A percentile compares a stretch with the other conserved stretches of the same genome.
These are phyloP conservation scores for Gnathonemus longibarbis DNA, from an alignment of 2,113 vertebrate genomes.

Conservation along the genomic window DNA sequence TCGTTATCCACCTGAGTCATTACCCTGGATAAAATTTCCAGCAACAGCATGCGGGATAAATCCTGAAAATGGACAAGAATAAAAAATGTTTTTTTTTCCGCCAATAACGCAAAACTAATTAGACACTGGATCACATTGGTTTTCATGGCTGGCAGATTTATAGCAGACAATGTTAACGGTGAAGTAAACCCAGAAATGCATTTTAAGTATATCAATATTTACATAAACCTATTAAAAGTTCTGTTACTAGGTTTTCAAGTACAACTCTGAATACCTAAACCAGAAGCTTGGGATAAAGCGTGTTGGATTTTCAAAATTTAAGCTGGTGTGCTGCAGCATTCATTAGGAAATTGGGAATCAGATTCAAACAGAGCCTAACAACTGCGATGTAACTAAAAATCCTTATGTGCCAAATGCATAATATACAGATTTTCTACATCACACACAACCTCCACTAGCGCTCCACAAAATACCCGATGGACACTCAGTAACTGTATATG, in stretches of 20 bases:
- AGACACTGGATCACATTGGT: background rate
- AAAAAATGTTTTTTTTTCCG: background rate
- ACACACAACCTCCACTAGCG: background rate
- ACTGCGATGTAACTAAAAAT: background rate
- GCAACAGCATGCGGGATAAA: conserved; percentile 38
- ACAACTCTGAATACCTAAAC: background rate
- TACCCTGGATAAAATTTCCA: conserved; percentile 48
- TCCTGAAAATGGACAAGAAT: conserved; percentile 39
- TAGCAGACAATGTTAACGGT: background rate
- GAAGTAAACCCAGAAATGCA: background rate
- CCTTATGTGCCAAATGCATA: background rate
- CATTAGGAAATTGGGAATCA: background rate
- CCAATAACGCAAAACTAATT: background rate
- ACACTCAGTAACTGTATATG: background rate
- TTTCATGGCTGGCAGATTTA: background rate
- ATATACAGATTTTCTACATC: background rate
- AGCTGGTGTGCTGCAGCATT: background rate
- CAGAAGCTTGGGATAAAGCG: background rate
- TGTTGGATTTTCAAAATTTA: background rate
- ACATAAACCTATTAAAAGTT: background rate
- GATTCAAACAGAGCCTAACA: background rate
- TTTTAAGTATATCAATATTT: background rate
- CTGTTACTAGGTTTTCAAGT: background rate
- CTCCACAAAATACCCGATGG: background rate
- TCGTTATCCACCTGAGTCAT: conserved; percentile 25